Base-by-base conservation (phyloP, 1,140 invertebrate species). In the Bombus terrestris region DNA sequence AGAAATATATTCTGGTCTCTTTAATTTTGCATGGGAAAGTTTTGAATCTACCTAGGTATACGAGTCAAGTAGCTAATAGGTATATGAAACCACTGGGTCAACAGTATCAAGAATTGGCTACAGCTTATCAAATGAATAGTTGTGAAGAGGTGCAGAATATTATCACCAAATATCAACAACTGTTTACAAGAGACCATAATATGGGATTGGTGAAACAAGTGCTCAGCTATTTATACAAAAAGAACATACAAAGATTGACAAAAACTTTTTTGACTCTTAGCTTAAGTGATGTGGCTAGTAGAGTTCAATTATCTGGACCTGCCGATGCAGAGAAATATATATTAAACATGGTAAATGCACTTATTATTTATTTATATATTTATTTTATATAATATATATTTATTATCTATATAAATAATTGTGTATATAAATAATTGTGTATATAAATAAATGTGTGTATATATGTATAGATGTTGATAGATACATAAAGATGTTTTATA, bases 191-290 rank as follows among this genome's bases (percentile, higher is more conserved):
- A 92, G 98, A 99, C 95, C 97, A 97, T 81, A 98, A 98, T 95
- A 96, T 97, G 94, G 98, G 98, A 59, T 95, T 98, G 82, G 97
- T 97, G 10, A 98, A 98, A 94, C 97, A 98, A 96, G 98, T 99
- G 77, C 95, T 98, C 66, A 97, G 97, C 85, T 98, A 98, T 81
- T 96, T 99, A 92, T 98, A 98, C 93, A 99, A 99, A 95, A 99
- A 99, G 94, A 99, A 99, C 95, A 99, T 99, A 91, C 98, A 99
- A 95, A 97, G 98, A 93, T 96, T 99, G 76, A 99, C 99, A 57
- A 99, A 99, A 95, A 99, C 99, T 62, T 99, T 99, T 95, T 96
- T 99, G 87, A 99, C 99, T 1, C 95, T 99, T 73, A 99, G 98
- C 47, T 95, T 99, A 81, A 96, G 97, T 85, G 99, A 99, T 96